Conservation (phyloP, 2,113 vertebrate genomes). For the Helogale parvula region DNA sequence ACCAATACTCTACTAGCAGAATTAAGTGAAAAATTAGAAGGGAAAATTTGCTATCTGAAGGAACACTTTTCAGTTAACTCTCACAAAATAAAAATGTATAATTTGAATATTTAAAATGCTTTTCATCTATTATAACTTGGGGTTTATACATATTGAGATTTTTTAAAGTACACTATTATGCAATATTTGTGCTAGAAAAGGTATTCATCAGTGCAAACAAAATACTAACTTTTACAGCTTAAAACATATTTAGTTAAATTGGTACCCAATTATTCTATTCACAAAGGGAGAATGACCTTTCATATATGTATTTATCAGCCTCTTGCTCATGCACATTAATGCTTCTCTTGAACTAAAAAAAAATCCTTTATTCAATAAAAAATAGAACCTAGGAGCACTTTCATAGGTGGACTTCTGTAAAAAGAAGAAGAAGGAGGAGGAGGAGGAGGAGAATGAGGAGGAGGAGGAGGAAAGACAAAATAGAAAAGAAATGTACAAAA, state of each 20-base stretch:
- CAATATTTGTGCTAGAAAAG: slow-evolving; percentile 41
- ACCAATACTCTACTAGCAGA: not conserved
- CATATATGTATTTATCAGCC: slow-evolving; percentile 12
- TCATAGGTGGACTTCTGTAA: not conserved
- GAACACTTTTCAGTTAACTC: slow-evolving; percentile 36
- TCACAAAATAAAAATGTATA: slow-evolving; percentile 17
- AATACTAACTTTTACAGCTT: slow-evolving; percentile 42
- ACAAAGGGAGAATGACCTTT: slow-evolving; percentile 44
- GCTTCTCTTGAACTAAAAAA: slow-evolving; percentile 21
- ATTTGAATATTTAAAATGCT: slow-evolving; percentile 25
- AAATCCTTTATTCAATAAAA: not conserved
- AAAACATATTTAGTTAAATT: slow-evolving; percentile 52
- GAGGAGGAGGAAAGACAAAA: not conserved
- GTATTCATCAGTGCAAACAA: slow-evolving; percentile 18
- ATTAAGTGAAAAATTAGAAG: slow-evolving; percentile 6
- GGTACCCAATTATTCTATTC: slow-evolving; percentile 44
- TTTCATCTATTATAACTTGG: slow-evolving; percentile 30
- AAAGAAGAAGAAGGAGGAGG: not conserved
- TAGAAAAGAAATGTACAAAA: not conserved
- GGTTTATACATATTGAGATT: slow-evolving; percentile 42
- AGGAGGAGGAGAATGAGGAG: not conserved
- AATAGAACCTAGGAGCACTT: not conserved
- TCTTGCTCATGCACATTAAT: slow-evolving; percentile 49
- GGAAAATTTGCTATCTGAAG: not conserved
- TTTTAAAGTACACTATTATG: not conserved